Conservation (phyloP, 1,140 invertebrate genomes). For the Akabosia matsudoensis region DNA sequence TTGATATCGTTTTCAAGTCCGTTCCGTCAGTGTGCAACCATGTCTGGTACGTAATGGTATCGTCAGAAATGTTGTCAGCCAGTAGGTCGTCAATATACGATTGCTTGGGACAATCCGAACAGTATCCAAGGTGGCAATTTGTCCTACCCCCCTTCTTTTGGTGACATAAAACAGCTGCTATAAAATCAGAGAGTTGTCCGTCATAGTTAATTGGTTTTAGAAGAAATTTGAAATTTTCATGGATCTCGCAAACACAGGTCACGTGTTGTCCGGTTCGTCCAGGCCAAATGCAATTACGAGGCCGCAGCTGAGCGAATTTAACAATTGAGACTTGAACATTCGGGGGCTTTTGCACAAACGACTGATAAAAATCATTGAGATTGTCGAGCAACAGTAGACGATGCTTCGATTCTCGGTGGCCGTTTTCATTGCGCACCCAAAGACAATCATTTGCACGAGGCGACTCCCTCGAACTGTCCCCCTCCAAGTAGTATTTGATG, state of each 20-base stretch:
- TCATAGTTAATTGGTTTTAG: slow-evolving; percentile 21
- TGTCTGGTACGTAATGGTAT: neutral
- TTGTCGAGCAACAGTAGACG: slow-evolving; percentile 46
- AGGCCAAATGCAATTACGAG: slow-evolving; percentile 46
- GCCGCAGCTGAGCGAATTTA: slow-evolving; percentile 31
- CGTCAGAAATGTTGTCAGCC: neutral
- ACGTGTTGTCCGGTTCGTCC: slow-evolving; percentile 45
- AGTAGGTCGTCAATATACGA: neutral
- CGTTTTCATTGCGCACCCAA: slow-evolving; percentile 35
- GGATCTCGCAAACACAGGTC: slow-evolving; percentile 45
- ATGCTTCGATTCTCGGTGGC: slow-evolving; percentile 35
- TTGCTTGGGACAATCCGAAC: neutral
- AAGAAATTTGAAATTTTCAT: slow-evolving; percentile 47
- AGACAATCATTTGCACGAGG: slow-evolving; percentile 46
- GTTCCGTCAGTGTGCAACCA: slow-evolving; percentile 14
- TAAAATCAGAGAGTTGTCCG: neutral
- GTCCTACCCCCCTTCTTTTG: neutral
- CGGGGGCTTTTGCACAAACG: slow-evolving; percentile 43
- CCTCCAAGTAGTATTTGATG: no score
- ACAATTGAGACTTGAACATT: slow-evolving; percentile 31
- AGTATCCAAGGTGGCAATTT: neutral
- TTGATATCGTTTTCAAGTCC: neutral
- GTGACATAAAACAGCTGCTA: neutral
- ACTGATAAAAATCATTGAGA: slow-evolving; percentile 41
- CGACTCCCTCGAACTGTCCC: no score